A percentile compares a stretch with the other conserved stretches of the same genome.
Conservation (phyloP, 2,888 invertebrate genomes). For the Aleiodes leptofemur region DNA sequence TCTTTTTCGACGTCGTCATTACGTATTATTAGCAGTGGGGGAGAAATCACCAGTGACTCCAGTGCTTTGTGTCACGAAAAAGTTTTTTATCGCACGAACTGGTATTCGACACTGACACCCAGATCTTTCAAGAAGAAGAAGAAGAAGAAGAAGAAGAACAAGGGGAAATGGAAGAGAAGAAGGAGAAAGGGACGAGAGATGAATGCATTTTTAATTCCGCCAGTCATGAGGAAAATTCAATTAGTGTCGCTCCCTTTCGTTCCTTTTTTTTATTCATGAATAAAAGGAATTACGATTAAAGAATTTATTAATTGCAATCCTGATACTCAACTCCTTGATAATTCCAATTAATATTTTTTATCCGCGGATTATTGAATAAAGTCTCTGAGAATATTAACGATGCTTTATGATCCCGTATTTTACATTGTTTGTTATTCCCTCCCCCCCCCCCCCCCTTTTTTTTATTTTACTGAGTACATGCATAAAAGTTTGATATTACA, state of each 20-base stretch:
- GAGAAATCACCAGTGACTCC: too few relatives aligned
- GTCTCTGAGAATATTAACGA: background rate
- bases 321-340: conserved; percentile 2
- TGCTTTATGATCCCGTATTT: background rate
- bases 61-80: too few relatives aligned
- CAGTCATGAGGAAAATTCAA: conserved; percentile 31
- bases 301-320: conserved; percentile 23
- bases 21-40: too few relatives aligned
- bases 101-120: background rate
- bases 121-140: background rate
- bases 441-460: too few relatives aligned
- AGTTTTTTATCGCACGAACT: too few relatives aligned
- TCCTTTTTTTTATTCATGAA: background rate
- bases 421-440: too few relatives aligned
- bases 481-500: conserved; percentile 21
- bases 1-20: too few relatives aligned
- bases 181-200: background rate
- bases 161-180: background rate
- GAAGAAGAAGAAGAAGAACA: too few relatives aligned
- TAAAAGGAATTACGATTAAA: conserved; percentile 15
- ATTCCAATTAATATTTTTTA: background rate
- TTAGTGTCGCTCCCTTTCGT: background rate
- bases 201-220: conserved; percentile 27
- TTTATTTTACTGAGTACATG: background rate
- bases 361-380: background rate